Evolutionary conservation across 2,113 vertebrate genomes (phyloP).

Genomic region (Eulemur rufifrons): DNA sequence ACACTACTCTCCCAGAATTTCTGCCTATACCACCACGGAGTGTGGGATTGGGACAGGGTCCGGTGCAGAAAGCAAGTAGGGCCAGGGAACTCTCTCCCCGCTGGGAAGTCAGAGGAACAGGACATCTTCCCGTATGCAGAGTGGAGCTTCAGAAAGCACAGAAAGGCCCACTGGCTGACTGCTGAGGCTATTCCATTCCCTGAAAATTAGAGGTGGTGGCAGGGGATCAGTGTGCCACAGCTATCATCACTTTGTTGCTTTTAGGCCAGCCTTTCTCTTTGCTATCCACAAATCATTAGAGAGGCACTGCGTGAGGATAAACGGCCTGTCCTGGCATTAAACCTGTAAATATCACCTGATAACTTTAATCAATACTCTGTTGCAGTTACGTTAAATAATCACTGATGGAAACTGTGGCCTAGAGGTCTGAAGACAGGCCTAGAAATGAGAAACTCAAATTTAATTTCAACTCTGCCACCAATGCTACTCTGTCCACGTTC

Average conservation of each 20-base stretch:
- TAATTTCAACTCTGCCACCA: not conserved
- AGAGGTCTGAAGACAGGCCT: not conserved
- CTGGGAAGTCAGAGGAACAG: not conserved
- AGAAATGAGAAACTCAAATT: constrained; percentile 19
- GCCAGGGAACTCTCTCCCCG: no score
- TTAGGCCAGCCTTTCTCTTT: not conserved
- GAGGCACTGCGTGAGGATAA: not conserved
- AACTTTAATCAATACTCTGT: constrained; percentile 47
- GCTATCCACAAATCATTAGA: not conserved
- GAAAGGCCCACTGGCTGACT: not conserved
- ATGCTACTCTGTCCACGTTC: not conserved
- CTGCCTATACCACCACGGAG: not conserved
- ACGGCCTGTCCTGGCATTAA: constrained; percentile 42
- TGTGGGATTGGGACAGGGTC: not conserved
- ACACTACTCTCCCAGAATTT: not conserved
- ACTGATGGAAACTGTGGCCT: constrained; percentile 2
- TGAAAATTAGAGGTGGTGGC: not conserved
- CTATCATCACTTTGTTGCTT: not conserved
- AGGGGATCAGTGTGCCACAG: not conserved
- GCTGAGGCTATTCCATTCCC: not conserved
- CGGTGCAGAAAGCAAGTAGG: not conserved
- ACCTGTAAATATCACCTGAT: constrained; percentile 32
- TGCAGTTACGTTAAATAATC: constrained; percentile 11
- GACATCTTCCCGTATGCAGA: not conserved
- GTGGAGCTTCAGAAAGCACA: not conserved